Base-by-base conservation (phyloP, 1,140 invertebrate species). In the Aphaenogaster rudis region DNA sequence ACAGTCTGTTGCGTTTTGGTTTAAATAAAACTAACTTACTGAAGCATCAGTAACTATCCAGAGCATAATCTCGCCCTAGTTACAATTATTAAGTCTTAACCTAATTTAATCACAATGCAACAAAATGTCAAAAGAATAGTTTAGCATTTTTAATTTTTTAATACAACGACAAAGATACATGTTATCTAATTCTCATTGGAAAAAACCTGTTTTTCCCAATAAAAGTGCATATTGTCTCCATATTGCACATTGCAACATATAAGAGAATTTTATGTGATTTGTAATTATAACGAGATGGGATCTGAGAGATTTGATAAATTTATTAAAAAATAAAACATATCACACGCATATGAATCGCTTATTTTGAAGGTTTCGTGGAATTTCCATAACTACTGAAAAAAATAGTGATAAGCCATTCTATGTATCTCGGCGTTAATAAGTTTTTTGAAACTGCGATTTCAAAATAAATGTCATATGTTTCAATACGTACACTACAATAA, bases 1-100 rank as follows among this genome's bases (percentile, higher is more conserved):
- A 8, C 90, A 86, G 59, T 76, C 0, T 95, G 94, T 71, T 95
- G 94, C 64, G 77, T 93, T 72, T 79, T 95, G 36, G 90, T 94
- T 72, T 93, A 90, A 90, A 79, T 39, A 61, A 81, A 45, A 36
- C 6, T 15, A 64, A 7, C 1, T 21, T 3, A 54, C 4, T 59
- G 1, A 72, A 36, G 0, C 1, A n/a, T 59, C 28, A 61, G 9
- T 45, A 64, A 54, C 1, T 28, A 42, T 3, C 15, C 17, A 61
- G 48, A 50, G 3, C 1, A 82, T 74, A 74, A 82, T 74, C 80
- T 69, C 63, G 15, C 17, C 11, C n/a, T 33, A 15, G 39, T 81
- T 36, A 48, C 9, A 45, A 81, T 3, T 42, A n/a, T 54, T 45
- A 54, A 54, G 36, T 69, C 15, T n/a, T 59, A 57, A 15, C 61